A percentile compares a stretch with the other conserved stretches of the same genome.
Evolutionary conservation across 2,797 vertebrate species (phyloP).

Genomic region (Tokudaia muenninki): DNA sequence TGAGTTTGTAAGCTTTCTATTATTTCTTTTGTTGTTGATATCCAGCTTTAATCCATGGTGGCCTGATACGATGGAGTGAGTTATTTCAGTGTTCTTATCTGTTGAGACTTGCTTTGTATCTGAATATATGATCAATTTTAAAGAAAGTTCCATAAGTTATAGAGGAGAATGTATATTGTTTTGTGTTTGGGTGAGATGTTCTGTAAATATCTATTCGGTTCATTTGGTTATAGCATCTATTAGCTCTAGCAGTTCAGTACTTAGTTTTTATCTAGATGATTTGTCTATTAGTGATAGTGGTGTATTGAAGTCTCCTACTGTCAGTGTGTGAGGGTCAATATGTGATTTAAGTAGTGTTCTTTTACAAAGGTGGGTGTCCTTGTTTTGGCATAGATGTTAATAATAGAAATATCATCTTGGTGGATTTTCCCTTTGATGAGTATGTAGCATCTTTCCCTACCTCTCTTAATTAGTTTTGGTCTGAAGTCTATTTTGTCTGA

Average conservation of each 20-base stretch:
- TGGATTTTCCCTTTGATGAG: not conserved
- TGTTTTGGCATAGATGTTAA: not conserved
- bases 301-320: not conserved
- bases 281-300: not conserved
- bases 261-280: not conserved
- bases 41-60: not conserved
- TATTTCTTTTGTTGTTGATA: not conserved
- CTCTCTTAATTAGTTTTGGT: not conserved
- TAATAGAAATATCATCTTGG: not conserved
- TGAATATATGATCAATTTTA: not conserved
- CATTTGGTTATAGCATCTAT: not conserved
- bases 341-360: not conserved
- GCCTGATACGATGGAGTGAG: not conserved
- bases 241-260: not conserved
- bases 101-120: not conserved
- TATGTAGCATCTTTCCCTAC: not conserved
- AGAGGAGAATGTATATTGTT: not conserved
- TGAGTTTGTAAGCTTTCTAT: not conserved
- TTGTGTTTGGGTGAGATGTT: not conserved
- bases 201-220: not conserved
- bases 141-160: not conserved
- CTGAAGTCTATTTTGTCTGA: not conserved
- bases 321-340: not conserved
- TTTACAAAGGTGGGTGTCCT: not conserved
- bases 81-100: not conserved